A percentile compares a stretch with the other conserved stretches of the same genome.
Evolutionary conservation across 1,140 invertebrate genomes (phyloP).

Genomic region (Hylaeus anthracinus): DNA sequence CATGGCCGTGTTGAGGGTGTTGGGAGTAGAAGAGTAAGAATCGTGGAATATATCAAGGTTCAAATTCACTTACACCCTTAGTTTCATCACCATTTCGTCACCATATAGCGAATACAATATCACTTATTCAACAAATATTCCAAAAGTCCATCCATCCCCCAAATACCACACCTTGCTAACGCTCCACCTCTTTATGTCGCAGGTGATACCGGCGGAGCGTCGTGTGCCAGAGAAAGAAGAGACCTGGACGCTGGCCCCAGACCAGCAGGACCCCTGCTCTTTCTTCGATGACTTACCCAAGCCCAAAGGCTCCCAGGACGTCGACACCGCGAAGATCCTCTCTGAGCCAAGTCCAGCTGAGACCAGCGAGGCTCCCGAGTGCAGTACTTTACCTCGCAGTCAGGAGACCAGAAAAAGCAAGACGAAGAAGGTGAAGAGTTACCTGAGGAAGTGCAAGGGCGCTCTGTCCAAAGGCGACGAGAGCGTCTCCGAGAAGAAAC

Average conservation of each 20-base stretch:
- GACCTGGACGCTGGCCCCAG: constrained; percentile 72
- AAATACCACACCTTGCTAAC: too few species aligned
- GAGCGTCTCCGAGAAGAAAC: constrained; percentile 67
- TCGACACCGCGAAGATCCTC: constrained; percentile 37
- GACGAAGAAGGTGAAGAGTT: constrained; percentile 79
- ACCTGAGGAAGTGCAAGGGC: constrained; percentile 79
- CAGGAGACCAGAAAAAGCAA: constrained; percentile 79
- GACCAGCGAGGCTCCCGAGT: constrained; percentile 40
- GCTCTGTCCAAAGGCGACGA: constrained; percentile 75
- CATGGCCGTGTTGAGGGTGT: too few species aligned
- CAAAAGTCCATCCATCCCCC: too few species aligned
- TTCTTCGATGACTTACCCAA: constrained; percentile 44
- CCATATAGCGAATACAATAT: too few species aligned
- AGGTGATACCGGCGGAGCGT: constrained; percentile 78
- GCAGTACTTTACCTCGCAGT: constrained; percentile 60
- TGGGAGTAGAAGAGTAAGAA: too few species aligned
- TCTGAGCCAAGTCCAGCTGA: constrained; percentile 20
- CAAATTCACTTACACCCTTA: too few species aligned
- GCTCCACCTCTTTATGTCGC: constrained; percentile 21
- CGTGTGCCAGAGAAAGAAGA: constrained; percentile 74
- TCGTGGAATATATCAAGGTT: too few species aligned
- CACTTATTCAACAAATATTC: too few species aligned
- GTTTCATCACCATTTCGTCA: too few species aligned
- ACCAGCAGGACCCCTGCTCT: constrained; percentile 36
- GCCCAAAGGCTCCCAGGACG: constrained; percentile 4